Conservation (phyloP, 1,140 invertebrate genomes). For the Trissolcus basalis region DNA sequence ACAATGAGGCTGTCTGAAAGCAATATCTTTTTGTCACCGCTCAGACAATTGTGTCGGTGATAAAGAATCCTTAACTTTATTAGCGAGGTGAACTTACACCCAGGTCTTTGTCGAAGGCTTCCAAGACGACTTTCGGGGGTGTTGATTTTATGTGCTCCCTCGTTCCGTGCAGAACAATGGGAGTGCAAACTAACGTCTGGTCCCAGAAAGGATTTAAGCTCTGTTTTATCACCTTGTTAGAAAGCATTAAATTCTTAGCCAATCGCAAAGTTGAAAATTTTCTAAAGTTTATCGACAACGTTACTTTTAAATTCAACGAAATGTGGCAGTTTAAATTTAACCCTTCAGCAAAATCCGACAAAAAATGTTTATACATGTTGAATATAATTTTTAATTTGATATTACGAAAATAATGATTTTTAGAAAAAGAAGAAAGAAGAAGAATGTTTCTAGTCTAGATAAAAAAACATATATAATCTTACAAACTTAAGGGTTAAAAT, state of each 20-base stretch:
- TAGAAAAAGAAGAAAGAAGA: no score
- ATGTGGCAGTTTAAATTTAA: no score
- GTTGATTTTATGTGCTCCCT: constrained; percentile 71
- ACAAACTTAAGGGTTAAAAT: no score
- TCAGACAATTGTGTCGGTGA: constrained; percentile 1
- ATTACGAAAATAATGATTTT: no score
- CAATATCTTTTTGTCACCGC: no score
- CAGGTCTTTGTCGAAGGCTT: constrained; percentile 71
- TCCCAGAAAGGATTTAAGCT: constrained; percentile 80
- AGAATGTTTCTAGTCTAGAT: no score
- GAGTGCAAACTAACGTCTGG: constrained; percentile 76
- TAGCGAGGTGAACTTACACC: constrained; percentile 61
- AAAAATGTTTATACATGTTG: no score
- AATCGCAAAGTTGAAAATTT: not conserved
- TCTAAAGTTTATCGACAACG: not conserved
- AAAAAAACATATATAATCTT: no score
- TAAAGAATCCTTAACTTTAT: constrained; percentile 5
- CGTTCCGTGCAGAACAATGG: constrained; percentile 74
- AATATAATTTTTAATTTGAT: no score
- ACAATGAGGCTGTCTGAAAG: no score
- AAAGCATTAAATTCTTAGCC: not conserved
- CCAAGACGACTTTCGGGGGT: constrained; percentile 74
- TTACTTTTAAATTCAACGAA: no score
- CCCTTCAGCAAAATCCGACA: no score
- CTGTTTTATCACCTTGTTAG: constrained; percentile 66